Conservation (phyloP, 1,140 invertebrate species). For the Drosophila albomicans region DNA sequence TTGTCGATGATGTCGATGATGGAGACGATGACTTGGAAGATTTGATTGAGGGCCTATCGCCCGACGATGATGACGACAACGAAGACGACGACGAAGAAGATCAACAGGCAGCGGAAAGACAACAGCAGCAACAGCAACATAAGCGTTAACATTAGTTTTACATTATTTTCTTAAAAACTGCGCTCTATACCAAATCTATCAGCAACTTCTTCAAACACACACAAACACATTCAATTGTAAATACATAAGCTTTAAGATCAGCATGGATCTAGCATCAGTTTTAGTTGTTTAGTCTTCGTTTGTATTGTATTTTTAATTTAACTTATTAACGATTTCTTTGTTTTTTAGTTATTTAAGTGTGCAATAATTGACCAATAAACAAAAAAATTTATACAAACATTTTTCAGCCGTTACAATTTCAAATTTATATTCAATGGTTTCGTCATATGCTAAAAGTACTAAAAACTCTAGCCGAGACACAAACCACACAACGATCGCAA, state of each 20-base stretch:
- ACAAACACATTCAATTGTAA: conserved; percentile 58
- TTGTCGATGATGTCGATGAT: conserved; percentile 73
- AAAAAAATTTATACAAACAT: neutral
- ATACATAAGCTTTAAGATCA: conserved; percentile 76
- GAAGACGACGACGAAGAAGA: conserved; percentile 26
- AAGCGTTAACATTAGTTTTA: conserved; percentile 33
- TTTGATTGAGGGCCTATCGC: conserved; percentile 59
- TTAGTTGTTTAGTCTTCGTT: conserved; percentile 57
- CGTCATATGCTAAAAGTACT: neutral
- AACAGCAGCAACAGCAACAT: conserved; percentile 56
- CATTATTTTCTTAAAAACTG: conserved; percentile 65
- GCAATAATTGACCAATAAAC: conserved; percentile 55
- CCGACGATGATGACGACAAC: conserved; percentile 28
- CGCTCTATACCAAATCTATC: conserved; percentile 83
- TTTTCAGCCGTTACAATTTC: neutral
- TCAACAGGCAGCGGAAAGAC: conserved; percentile 37
- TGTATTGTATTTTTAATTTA: conserved; percentile 70
- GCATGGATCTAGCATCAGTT: conserved; percentile 52
- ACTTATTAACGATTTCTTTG: conserved; percentile 51
- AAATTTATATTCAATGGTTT: neutral
- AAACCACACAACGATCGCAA: conserved; percentile 21
- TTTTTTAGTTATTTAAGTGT: conserved; percentile 70
- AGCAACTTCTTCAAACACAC: conserved; percentile 65
- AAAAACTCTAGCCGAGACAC: conserved; percentile 3
- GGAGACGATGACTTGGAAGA: conserved; percentile 73